These are phyloP conservation scores for Sardina pilchardus DNA, from an alignment of 2,113 vertebrate species.

Conservation along the genomic window DNA sequence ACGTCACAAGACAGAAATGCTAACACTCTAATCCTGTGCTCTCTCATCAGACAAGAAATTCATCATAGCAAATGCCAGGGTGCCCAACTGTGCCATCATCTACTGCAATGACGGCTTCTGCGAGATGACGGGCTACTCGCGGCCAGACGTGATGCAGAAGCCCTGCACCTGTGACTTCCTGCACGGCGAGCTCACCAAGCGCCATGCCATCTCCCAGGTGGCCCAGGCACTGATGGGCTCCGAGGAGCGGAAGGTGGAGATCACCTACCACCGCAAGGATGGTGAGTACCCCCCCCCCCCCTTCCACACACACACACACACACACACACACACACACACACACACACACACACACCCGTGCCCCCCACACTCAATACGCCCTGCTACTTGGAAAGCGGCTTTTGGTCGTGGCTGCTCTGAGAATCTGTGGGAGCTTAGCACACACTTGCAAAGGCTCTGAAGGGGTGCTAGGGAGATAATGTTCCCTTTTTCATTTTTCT, in stretches of 20 bases:
- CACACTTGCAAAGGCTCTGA: background rate
- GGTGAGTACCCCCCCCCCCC: slow-evolving; percentile 76
- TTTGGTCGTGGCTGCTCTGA: background rate
- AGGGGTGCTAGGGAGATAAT: background rate
- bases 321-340: too few species aligned
- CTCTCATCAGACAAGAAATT: slow-evolving; percentile 91
- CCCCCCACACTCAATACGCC: background rate
- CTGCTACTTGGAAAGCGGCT: background rate
- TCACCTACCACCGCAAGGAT: slow-evolving; percentile 97
- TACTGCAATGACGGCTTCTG: slow-evolving; percentile 99
- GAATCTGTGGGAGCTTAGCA: background rate
- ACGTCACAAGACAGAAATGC: background rate
- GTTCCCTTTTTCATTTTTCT: background rate
- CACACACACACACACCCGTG: too few species aligned
- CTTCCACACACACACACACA: too few species aligned
- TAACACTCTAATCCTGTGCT: background rate
- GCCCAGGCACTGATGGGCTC: slow-evolving; percentile 90
- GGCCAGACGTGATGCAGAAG: slow-evolving; percentile 97
- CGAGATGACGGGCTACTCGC: slow-evolving; percentile 98
- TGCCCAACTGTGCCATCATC: slow-evolving; percentile 98
- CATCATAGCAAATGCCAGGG: slow-evolving; percentile 98
- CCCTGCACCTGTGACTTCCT: slow-evolving; percentile 98
- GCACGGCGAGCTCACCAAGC: slow-evolving; percentile 89
- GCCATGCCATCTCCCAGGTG: slow-evolving; percentile 88
- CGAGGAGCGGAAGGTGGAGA: slow-evolving; percentile 94